These are phyloP conservation scores for Eurytoma californica DNA, from an alignment of 2,888 invertebrate species.

Conservation along the genomic window DNA sequence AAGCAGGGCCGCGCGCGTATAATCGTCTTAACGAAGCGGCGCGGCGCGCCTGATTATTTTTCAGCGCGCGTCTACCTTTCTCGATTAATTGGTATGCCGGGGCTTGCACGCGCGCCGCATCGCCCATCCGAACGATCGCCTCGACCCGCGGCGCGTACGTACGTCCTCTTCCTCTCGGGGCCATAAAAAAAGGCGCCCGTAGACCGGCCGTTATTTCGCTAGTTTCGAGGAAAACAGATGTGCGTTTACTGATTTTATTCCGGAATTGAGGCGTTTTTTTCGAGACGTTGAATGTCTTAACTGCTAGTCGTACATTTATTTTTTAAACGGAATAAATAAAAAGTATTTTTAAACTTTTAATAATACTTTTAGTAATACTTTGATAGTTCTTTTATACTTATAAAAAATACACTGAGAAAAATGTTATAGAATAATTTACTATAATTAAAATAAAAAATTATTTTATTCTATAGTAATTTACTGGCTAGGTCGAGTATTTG, in stretches of 20 bases:
- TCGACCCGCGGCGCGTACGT: not conserved
- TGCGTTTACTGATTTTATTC: too few species aligned
- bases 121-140: slow-evolving; percentile 26
- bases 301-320: not conserved
- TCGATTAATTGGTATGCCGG: slow-evolving; percentile 43
- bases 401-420: too few species aligned
- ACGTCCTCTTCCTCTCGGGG: not conserved
- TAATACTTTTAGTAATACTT: too few species aligned
- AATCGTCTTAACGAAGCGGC: slow-evolving; percentile 30
- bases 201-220: not conserved
- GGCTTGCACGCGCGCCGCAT: not conserved
- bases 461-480: too few species aligned
- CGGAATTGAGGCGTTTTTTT: not conserved
- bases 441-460: too few species aligned
- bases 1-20: slow-evolving; percentile 47
- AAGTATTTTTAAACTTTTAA: too few species aligned
- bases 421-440: too few species aligned
- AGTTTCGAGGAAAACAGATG: not conserved
- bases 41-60: slow-evolving; percentile 29
- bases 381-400: too few species aligned
- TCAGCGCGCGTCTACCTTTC: slow-evolving; percentile 26
- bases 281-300: not conserved
- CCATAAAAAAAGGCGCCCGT: not conserved
- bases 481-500: too few species aligned
- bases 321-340: too few species aligned